Evolutionary conservation across 2,888 invertebrate species (phyloP).

Genomic region (Agonopterix alstromeriana): DNA sequence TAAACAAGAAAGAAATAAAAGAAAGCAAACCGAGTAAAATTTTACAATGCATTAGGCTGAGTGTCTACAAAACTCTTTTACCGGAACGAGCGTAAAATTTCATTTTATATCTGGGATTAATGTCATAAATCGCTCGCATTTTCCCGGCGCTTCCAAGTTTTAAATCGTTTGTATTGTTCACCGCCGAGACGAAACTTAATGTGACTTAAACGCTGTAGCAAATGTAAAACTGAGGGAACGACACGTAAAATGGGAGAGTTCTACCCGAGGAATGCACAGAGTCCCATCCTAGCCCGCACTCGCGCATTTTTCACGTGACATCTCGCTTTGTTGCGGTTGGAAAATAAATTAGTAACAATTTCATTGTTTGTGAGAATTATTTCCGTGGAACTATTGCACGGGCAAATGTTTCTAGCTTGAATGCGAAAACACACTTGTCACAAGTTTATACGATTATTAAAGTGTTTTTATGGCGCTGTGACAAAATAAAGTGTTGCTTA

Average conservation of each 20-base stretch:
- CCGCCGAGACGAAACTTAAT: slow-evolving; percentile 53
- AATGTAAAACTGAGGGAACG: slow-evolving; percentile 55
- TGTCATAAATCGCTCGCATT: slow-evolving; percentile 56
- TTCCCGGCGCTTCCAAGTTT: slow-evolving; percentile 40
- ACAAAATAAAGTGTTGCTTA: no score
- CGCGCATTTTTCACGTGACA: slow-evolving; percentile 73
- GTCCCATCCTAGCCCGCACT: slow-evolving; percentile 46
- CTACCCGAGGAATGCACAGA: slow-evolving; percentile 57
- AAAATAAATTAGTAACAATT: slow-evolving; percentile 76
- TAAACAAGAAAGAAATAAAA: background rate
- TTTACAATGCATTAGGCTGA: slow-evolving; percentile 40
- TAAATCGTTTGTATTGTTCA: slow-evolving; percentile 58
- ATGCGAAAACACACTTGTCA: slow-evolving; percentile 9
- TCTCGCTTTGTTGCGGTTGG: slow-evolving; percentile 73
- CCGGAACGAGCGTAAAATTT: slow-evolving; percentile 44
- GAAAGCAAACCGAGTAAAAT: background rate
- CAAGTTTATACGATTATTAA: slow-evolving; percentile 13
- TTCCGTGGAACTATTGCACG: slow-evolving; percentile 26
- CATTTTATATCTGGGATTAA: slow-evolving; percentile 58
- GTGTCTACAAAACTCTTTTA: slow-evolving; percentile 38
- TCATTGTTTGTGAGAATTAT: slow-evolving; percentile 72
- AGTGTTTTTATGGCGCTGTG: slow-evolving; percentile 3
- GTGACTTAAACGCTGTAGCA: slow-evolving; percentile 57
- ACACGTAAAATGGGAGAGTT: slow-evolving; percentile 53
- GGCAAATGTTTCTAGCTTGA: slow-evolving; percentile 6